Evolutionary conservation across 2,113 vertebrate genomes (phyloP).

Genomic region (Terrapene triunguis): DNA sequence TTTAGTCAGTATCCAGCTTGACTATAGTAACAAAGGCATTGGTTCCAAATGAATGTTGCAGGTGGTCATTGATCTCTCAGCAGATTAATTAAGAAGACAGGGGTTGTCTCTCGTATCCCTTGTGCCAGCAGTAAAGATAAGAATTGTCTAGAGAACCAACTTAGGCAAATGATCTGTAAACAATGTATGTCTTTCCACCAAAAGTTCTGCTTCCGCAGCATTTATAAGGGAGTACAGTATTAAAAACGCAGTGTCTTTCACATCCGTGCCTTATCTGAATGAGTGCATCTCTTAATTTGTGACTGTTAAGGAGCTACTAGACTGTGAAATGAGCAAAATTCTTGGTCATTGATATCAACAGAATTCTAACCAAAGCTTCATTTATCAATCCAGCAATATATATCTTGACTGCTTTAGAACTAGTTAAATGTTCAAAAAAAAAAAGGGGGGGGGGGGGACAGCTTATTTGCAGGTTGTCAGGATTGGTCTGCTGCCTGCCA

Average conservation of each 20-base stretch:
- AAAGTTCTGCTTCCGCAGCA: slow-evolving; percentile 43
- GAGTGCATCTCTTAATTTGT: not conserved
- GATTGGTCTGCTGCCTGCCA: not conserved
- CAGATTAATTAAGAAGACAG: not conserved
- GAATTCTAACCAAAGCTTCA: not conserved
- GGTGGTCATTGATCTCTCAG: not conserved
- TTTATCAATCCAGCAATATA: not conserved
- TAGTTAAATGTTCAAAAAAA: not conserved
- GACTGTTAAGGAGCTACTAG: slow-evolving; percentile 33
- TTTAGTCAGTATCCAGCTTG: not conserved
- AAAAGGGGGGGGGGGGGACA: not conserved
- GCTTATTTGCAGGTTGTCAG: not conserved
- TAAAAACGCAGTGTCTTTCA: slow-evolving; percentile 20
- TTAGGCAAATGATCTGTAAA: slow-evolving; percentile 18
- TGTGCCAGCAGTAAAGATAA: slow-evolving; percentile 21
- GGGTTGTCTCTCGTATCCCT: not conserved
- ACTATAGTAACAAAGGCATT: not conserved
- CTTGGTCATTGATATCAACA: not conserved
- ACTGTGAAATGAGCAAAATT: not conserved
- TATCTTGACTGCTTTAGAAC: not conserved
- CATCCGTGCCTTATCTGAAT: slow-evolving; percentile 61
- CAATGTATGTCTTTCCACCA: slow-evolving; percentile 27
- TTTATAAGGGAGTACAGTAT: slow-evolving; percentile 39
- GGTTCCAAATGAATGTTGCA: not conserved
- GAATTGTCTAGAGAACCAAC: not conserved